A percentile compares a stretch with the other conserved stretches of the same genome.
phyloP scores from a whole-genome alignment of 2,888 invertebrate species.

The Oscheius sp. region DNA sequence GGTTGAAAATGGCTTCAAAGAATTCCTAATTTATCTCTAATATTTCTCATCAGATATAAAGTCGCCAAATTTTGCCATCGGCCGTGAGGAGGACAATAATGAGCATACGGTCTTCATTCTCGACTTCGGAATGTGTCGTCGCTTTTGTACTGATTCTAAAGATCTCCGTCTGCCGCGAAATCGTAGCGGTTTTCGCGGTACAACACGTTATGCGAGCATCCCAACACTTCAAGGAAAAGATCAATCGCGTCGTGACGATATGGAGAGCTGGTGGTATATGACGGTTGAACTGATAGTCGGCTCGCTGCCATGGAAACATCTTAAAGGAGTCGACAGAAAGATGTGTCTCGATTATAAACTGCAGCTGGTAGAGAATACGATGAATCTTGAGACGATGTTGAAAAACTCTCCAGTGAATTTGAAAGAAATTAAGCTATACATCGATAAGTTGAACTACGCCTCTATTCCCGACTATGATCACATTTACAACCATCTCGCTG shows the following conservation, averaged over 20 bases:
- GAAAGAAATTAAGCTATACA: conserved; percentile 33
- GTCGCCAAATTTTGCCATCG: conserved; percentile 50
- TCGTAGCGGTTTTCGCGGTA: conserved; percentile 42
- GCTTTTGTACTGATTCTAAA: conserved; percentile 14
- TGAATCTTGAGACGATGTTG: neutral
- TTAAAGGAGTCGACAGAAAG: no score
- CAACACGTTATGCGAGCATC: conserved; percentile 43
- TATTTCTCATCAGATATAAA: no score
- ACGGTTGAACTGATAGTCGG: conserved; percentile 36
- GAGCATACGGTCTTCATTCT: conserved; percentile 40
- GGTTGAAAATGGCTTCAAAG: no score
- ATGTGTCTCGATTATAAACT: no score
- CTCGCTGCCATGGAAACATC: conserved; percentile 44
- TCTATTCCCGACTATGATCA: conserved; percentile 49
- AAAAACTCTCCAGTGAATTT: neutral
- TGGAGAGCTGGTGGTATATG: conserved; percentile 55
- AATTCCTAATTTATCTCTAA: no score
- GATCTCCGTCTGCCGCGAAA: conserved; percentile 41
- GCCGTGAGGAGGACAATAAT: conserved; percentile 36
- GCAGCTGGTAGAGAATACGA: no score
- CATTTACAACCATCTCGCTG: conserved; percentile 23
- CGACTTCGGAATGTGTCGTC: conserved; percentile 45
- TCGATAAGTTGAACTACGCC: conserved; percentile 36
- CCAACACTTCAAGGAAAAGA: conserved; percentile 40
- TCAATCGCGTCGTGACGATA: conserved; percentile 46